Conservation (phyloP, 2,797 vertebrate genomes). For the Mionectes olivaceus region DNA sequence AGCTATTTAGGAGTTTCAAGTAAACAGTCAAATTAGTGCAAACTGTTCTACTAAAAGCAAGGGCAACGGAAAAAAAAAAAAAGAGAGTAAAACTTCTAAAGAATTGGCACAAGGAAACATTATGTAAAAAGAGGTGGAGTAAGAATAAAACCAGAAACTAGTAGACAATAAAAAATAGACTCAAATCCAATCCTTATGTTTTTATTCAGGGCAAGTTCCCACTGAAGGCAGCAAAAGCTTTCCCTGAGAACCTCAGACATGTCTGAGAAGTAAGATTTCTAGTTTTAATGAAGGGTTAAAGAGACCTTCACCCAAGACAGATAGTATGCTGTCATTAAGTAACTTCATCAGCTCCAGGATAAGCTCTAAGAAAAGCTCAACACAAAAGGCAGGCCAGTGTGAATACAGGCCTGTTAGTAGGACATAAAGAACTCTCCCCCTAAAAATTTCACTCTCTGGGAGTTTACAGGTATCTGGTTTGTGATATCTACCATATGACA, state of each 20-base stretch:
- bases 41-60: background rate
- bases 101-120: background rate
- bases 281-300: background rate
- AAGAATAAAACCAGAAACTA: conserved; percentile 45
- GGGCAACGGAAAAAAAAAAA: fast-evolving
- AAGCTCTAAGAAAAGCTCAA: background rate
- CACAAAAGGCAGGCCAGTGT: background rate
- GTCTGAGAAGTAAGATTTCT: background rate
- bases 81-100: background rate
- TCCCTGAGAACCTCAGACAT: background rate
- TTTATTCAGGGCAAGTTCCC: background rate
- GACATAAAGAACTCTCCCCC: background rate
- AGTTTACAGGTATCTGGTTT: conserved; percentile 44
- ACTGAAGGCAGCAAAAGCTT: background rate
- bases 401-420: background rate
- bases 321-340: background rate
- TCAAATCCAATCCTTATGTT: conserved; percentile 9
- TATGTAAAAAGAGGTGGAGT: conserved; percentile 29
- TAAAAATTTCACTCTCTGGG: background rate
- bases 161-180: conserved; percentile 22
- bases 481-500: conserved; percentile 2
- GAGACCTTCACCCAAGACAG: background rate
- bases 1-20: background rate
- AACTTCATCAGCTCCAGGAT: background rate
- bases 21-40: background rate